Evolutionary conservation across 2,888 invertebrate genomes (phyloP), one percentile per base, ranked within the genome.

Genomic region (Andricus curvator): DNA sequence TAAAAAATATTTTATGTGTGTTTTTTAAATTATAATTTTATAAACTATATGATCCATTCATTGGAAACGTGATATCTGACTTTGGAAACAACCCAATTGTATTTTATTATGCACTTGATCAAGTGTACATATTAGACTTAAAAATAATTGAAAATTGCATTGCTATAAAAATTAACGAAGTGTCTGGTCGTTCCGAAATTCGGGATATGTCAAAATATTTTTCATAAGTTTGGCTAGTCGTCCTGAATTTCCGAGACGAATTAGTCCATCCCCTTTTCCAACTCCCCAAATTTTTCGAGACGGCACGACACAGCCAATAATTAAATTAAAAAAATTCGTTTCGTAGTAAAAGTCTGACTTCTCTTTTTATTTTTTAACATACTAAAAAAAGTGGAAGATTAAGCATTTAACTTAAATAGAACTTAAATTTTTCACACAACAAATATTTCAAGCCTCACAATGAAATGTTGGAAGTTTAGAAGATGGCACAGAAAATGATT

Each of bases 371-470:
- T 20, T 66, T 33, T 66, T 41, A 37, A 8, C 2, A 15, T 66
- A 66, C 29, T 29, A 37, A 5, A 25, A 17, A 25, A 17, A n/a
- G 56, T n/a, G n/a, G 56, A 60, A 22, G n/a, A n/a, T 60, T 60
- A 60, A n/a, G 9, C n/a, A 60, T 60, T 60, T 4, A 22, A 60
- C 56, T 60, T n/a, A n/a, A 13, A 60, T n/a, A 60, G 4, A n/a
- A 22, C 3, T 4, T 60, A 60, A 3, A 60, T 20, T 60, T 60
- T 60, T n/a, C 56, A 8, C 25, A 29, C 4, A 51, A 25, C 8
- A 51, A 70, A 48, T 25, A 44, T 29, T 67, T 51, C 13, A 25
- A 51, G 70, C 51, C 48, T 70, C 70, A 20, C 51, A 70, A 29
- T 25, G 48, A 70, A 70, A 48, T 70, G 20, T 29, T 48, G 25